Base-by-base conservation (phyloP, 2,113 vertebrate species). In the Carollia perspicillata region DNA sequence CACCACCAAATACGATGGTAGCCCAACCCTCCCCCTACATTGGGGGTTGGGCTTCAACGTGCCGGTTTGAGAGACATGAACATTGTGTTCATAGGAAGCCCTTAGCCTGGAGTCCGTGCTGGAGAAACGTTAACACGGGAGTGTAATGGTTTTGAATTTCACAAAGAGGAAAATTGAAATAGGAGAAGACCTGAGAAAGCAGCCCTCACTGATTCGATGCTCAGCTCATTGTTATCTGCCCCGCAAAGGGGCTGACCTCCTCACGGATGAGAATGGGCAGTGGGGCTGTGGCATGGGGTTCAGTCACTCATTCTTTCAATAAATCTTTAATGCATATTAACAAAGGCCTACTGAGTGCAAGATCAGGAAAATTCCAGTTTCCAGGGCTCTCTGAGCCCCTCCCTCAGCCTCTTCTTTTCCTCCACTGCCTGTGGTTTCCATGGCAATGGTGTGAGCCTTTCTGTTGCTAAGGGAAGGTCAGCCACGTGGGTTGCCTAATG, bases 401-500 rank as follows among this genome's bases (percentile, higher is more conserved):
- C 44, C 65, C 23, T 20, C 35, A 37, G 66, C n/a, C 33, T 40
- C 13, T 30, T 28, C 58, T 17, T 78, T 18, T 58, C 85, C 83
- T 42, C 14, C 12, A 13, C 20, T 66, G 42, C 69, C 77, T 60
- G 85, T 23, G 9, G 93, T 97, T 93, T 87, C 96, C 89, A 94
- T 83, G 80, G 93, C 5, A 69, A 96, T 37, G 4, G 60, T 66
- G 20, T 11, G 49, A n/a, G 81, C 33, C 89, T 72, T 51, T 40
- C 63, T 83, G 90, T 93, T 87, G 85, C 93, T 90, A 94, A 78
- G 84, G 95, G 47, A 47, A n/a, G 28, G 42, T 14, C 6, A 40
- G 42, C 37, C 18, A 2, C 3, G 2, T 9, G 7, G 33, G 55
- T n/a, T 53, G 42, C 33, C 42, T 42, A 68, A 53, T 63, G 49